Evolutionary conservation across 2,113 vertebrate genomes (phyloP), one percentile per base, ranked within the genome.

Genomic region (Indicator indicator): DNA sequence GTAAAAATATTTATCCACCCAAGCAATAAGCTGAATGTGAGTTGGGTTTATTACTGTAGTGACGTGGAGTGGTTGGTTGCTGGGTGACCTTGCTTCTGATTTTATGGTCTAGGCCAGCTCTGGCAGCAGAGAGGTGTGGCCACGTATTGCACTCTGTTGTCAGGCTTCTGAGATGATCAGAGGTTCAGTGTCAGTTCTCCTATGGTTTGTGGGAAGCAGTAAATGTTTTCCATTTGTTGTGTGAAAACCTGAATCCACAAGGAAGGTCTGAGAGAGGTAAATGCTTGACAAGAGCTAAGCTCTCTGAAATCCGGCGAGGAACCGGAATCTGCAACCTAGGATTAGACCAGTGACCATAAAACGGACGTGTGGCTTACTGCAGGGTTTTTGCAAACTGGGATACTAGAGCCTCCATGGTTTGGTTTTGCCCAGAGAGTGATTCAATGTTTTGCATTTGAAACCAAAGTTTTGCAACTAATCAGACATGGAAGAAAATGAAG

Each of bases 401-500:
- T 73, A 42, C 54, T 54, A 83, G 55, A 82, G 56, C 70, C 92
- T 94, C 40, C 30, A 19, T 73, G 69, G 36, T 46, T 93, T 92
- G 40, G 40, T 75, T 89, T 82, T 72, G 60, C 67, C 70, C 6
- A 7, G 89, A 92, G 86, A 36, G 30, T 65, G 55, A 86, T 93
- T 96, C 90, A 70, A 95, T 95, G 86, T 50, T 90, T 95, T 80
- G 79, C 38, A 36, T 32, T 93, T 94, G 93, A 95, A 89, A 91
- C 33, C 73, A 69, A 88, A 90, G 38, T 64, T 91, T 92, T 91
- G 84, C 72, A 93, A 50, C 73, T 72, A 87, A 75, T 90, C 88
- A 84, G 93, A 81, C 54, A 97, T 97, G 97, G 97, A 97, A 89
- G 94, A 96, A 94, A 97, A 92, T 19, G 93, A 95, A 96, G 93